Conservation (phyloP, 1,140 invertebrate species). For the Scaptomyza pallida region DNA sequence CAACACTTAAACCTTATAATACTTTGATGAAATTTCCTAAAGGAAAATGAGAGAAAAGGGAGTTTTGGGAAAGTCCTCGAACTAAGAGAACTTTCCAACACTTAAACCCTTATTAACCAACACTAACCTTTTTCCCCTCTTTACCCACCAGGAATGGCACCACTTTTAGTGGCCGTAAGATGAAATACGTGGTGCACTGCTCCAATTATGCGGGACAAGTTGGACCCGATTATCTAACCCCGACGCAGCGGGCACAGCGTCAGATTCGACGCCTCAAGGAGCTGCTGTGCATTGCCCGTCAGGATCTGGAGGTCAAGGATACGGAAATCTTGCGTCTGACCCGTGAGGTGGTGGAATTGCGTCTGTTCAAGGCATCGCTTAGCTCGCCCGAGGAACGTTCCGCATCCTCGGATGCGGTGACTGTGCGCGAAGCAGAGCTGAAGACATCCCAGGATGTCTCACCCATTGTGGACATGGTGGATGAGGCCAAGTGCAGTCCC, state of each 20-base stretch:
- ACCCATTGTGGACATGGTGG: slow-evolving; percentile 84
- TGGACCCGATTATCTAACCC: slow-evolving; percentile 92
- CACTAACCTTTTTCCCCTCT: no score
- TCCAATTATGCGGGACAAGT: slow-evolving; percentile 89
- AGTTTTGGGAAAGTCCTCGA: no score
- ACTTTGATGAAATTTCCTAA: no score
- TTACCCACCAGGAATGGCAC: slow-evolving; percentile 88
- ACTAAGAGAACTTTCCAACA: no score
- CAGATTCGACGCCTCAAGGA: slow-evolving; percentile 90
- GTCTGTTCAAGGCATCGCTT: slow-evolving; percentile 90
- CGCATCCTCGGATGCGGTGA: slow-evolving; percentile 90
- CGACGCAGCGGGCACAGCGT: slow-evolving; percentile 91
- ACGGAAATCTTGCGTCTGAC: slow-evolving; percentile 91
- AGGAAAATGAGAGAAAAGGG: no score
- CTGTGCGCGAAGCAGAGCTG: slow-evolving; percentile 87
- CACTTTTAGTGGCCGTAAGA: slow-evolving; percentile 88
- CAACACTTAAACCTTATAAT: no score
- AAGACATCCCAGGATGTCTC: slow-evolving; percentile 84
- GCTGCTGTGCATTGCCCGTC: slow-evolving; percentile 89
- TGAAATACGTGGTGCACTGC: slow-evolving; percentile 93
- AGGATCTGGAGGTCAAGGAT: slow-evolving; percentile 91
- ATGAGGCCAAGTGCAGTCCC: slow-evolving; percentile 84
- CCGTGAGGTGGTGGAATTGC: slow-evolving; percentile 91
- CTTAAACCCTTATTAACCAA: no score
- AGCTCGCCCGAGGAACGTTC: slow-evolving; percentile 90